Conservation (phyloP, 2,888 invertebrate species). For the Empis stercorea region DNA sequence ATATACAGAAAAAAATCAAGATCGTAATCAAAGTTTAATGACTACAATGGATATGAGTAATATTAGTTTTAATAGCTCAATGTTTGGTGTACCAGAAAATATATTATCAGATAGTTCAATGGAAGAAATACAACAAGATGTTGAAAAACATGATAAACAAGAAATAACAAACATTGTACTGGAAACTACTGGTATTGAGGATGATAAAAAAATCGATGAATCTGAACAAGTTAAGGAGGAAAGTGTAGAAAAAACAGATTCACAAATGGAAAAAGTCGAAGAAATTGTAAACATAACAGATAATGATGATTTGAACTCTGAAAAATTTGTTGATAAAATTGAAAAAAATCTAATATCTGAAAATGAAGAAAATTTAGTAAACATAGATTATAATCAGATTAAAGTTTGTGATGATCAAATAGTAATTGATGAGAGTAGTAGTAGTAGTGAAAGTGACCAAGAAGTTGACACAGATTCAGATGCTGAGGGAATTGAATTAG, state of each 20-base stretch:
- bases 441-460: too few species aligned
- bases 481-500: slow-evolving; percentile 6
- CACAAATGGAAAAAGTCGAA: not conserved
- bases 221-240: slow-evolving; percentile 1
- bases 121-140: not conserved
- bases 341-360: too few species aligned
- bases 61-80: not conserved
- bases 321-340: slow-evolving; percentile 4
- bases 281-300: not conserved
- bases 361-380: too few species aligned
- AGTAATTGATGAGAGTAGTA: not conserved
- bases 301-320: not conserved
- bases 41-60: slow-evolving; percentile 3
- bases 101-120: not conserved
- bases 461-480: slow-evolving; percentile 5
- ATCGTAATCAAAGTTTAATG: not conserved
- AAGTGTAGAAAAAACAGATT: not conserved
- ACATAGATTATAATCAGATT: not conserved
- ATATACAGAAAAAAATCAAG: too few species aligned
- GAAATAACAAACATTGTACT: not conserved
- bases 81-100: not conserved
- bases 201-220: not conserved
- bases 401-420: not conserved
- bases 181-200: too few species aligned
- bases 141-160: not conserved